Conservation (phyloP, 2,113 vertebrate species). For the Mellivora capensis region DNA sequence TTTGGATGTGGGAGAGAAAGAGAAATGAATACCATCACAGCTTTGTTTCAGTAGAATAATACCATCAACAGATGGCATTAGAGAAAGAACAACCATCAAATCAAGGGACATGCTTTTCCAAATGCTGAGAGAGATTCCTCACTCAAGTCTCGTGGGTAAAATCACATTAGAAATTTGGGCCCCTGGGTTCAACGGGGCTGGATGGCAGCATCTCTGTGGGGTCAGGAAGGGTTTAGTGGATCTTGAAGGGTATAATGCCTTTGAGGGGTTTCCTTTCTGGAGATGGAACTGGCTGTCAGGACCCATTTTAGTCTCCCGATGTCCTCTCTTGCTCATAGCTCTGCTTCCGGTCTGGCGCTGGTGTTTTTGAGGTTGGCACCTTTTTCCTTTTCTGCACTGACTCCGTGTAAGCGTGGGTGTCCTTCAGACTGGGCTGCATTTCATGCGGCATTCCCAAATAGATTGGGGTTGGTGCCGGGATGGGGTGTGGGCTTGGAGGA, state of each 20-base stretch:
- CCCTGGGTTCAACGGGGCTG: neutral
- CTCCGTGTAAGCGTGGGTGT: neutral
- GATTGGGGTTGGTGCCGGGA: neutral
- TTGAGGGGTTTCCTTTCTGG: neutral
- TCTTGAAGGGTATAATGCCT: neutral
- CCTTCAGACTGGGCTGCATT: neutral
- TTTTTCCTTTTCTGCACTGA: neutral
- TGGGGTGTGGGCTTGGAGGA: neutral
- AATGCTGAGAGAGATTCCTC: neutral
- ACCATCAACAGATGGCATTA: constrained; percentile 30
- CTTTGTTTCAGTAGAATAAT: constrained; percentile 40
- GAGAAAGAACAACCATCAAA: constrained; percentile 26
- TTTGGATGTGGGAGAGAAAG: constrained; percentile 3
- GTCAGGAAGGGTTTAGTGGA: neutral
- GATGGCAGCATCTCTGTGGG: neutral
- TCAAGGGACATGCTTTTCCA: neutral
- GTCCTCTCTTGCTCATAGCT: neutral
- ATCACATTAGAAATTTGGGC: neutral
- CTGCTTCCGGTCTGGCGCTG: neutral
- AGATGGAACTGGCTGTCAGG: neutral
- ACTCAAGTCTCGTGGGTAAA: neutral
- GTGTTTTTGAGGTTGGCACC: neutral
- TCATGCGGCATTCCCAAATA: neutral
- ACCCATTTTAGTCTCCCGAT: neutral
- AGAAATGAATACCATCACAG: neutral